A percentile compares a stretch with the other conserved stretches of the same genome.
Conservation (phyloP, 2,888 invertebrate species). For the Rhingia rostrata region DNA sequence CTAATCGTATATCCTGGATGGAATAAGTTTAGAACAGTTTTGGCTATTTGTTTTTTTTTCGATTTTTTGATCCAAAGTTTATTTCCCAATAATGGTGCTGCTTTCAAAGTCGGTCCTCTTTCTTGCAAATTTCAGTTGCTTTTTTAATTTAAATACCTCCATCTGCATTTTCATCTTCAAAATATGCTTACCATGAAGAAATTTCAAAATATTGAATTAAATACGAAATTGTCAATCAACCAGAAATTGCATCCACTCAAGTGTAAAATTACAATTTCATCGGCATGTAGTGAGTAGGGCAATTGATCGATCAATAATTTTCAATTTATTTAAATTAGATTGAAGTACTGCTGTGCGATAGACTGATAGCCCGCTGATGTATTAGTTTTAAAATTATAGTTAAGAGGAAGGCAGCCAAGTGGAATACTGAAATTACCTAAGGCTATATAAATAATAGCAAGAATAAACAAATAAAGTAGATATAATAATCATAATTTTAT, state of each 20-base stretch:
- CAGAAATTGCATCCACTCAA: slow-evolving; percentile 81
- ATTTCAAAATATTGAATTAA: slow-evolving; percentile 77
- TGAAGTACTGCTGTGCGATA: slow-evolving; percentile 1
- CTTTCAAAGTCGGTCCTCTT: too few relatives aligned
- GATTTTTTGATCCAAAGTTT: too few relatives aligned
- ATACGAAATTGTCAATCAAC: slow-evolving; percentile 82
- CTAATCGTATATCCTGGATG: too few relatives aligned
- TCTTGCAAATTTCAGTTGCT: too few relatives aligned
- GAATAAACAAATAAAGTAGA: too few relatives aligned
- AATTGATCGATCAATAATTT: slow-evolving; percentile 66
- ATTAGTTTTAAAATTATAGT: not conserved
- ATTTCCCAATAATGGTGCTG: too few relatives aligned
- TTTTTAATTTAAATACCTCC: not conserved
- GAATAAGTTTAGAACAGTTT: too few relatives aligned
- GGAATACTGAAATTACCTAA: not conserved
- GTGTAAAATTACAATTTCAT: slow-evolving; percentile 82
- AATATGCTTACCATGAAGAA: slow-evolving; percentile 48
- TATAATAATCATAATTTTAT: too few relatives aligned
- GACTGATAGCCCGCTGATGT: not conserved
- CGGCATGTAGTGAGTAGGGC: slow-evolving; percentile 79
- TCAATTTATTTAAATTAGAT: slow-evolving; percentile 58
- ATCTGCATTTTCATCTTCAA: slow-evolving; percentile 11
- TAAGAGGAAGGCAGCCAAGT: slow-evolving; percentile 3
- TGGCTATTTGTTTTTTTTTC: too few relatives aligned
- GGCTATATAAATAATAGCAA: too few relatives aligned